Evolutionary conservation across 2,888 invertebrate genomes (phyloP).

Genomic region (Cetonia aurata): DNA sequence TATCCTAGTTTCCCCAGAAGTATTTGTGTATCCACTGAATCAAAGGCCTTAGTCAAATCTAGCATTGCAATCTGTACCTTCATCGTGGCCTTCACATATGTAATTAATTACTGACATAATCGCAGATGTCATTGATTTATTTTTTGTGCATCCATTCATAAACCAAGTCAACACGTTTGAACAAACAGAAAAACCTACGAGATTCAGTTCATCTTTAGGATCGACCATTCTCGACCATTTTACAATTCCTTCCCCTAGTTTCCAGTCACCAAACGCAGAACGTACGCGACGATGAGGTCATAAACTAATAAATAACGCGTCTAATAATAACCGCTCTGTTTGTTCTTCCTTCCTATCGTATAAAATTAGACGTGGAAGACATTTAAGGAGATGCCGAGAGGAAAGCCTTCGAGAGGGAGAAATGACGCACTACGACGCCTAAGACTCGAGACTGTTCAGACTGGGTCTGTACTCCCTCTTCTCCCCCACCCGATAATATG

Average conservation of each 20-base stretch:
- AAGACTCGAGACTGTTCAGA: no score
- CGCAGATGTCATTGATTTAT: no score
- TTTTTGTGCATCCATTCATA: no score
- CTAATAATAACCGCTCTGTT: conserved; percentile 31
- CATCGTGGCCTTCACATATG: no score
- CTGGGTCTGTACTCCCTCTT: no score
- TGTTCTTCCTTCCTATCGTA: conserved; percentile 17
- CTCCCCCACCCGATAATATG: background rate
- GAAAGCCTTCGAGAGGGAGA: background rate
- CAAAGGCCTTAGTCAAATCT: no score
- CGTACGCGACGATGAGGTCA: background rate
- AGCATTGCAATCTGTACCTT: no score
- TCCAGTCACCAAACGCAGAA: background rate
- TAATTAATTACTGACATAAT: no score
- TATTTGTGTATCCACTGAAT: no score
- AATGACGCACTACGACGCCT: background rate
- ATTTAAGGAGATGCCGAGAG: background rate
- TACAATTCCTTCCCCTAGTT: conserved; percentile 1
- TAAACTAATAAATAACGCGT: conserved; percentile 24
- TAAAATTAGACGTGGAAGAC: conserved; percentile 25
- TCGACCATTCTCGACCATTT: background rate
- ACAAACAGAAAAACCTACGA: no score
- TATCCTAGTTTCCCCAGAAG: no score
- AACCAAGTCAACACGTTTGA: no score
- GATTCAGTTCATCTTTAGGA: background rate